phyloP scores from a whole-genome alignment of 1,140 invertebrate species.

The Callitettix versicolor region DNA sequence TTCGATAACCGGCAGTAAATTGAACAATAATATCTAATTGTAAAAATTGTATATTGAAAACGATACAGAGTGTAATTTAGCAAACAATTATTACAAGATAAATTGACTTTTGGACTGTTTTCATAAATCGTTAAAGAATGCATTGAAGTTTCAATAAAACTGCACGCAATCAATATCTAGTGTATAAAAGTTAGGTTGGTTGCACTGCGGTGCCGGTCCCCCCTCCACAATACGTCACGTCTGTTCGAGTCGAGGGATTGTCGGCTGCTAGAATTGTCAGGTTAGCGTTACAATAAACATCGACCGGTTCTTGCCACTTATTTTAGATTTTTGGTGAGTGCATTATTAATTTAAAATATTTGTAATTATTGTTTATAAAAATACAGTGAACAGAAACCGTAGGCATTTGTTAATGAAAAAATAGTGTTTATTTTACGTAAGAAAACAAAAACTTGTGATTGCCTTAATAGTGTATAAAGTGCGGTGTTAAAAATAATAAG shows the following conservation, averaged over 20 bases:
- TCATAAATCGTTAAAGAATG: too few species aligned
- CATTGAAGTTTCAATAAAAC: too few species aligned
- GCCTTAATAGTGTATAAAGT: too few species aligned
- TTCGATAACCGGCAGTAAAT: too few species aligned
- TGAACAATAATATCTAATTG: too few species aligned
- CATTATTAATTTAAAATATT: neutral
- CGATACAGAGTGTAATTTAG: too few species aligned
- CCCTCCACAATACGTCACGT: too few species aligned
- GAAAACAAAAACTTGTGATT: neutral
- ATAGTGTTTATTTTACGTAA: neutral
- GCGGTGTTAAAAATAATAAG: too few species aligned
- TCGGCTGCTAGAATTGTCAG: conserved; percentile 3
- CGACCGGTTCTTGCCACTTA: neutral
- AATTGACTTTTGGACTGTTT: too few species aligned
- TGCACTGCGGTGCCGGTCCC: neutral
- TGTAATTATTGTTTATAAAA: neutral
- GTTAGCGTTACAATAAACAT: neutral
- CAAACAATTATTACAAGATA: too few species aligned
- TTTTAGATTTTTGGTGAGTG: neutral
- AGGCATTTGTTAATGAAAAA: neutral
- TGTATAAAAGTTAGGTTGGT: neutral
- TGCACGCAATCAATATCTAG: too few species aligned
- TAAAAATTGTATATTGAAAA: too few species aligned
- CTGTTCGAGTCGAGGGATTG: neutral
- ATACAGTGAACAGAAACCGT: neutral